Conservation (phyloP, 1,140 invertebrate species). For the Drosophila ironensis region DNA sequence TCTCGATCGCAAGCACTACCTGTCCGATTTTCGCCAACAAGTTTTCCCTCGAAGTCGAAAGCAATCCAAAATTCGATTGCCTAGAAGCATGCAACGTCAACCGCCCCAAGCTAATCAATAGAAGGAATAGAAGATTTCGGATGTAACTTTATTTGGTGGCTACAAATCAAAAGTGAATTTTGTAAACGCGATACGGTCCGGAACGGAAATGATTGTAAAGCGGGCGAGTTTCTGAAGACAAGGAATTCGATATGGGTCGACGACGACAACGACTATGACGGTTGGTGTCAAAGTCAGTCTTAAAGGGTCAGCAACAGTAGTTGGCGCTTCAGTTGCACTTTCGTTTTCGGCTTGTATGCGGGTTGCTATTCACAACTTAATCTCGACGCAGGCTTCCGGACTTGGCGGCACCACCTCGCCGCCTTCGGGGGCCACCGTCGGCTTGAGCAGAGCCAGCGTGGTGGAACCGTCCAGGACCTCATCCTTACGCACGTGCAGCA, state of each 20-base stretch:
- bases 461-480: conserved; percentile 47
- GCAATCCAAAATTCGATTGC: background rate
- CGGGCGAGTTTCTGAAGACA: background rate
- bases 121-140: conserved; percentile 7
- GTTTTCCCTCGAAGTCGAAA: too few relatives aligned
- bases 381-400: conserved; percentile 13
- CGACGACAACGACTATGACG: background rate
- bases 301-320: too few relatives aligned
- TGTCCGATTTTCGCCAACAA: too few relatives aligned
- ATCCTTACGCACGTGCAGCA: conserved; percentile 74
- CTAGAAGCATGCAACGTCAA: too few relatives aligned
- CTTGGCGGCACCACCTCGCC: conserved; percentile 13
- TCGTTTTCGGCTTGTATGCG: too few relatives aligned
- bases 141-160: conserved; percentile 18
- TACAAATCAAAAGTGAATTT: conserved; percentile 5
- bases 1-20: too few relatives aligned
- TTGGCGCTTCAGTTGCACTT: conserved; percentile 20
- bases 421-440: conserved; percentile 7
- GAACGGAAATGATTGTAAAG: background rate
- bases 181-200: conserved; percentile 1
- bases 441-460: conserved; percentile 38
- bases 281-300: too few relatives aligned
- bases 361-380: too few relatives aligned
- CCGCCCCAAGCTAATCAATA: too few relatives aligned
- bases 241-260: background rate